phyloP scores from a whole-genome alignment of 2,888 invertebrate genomes.

The Flabesymbios commensalis region DNA sequence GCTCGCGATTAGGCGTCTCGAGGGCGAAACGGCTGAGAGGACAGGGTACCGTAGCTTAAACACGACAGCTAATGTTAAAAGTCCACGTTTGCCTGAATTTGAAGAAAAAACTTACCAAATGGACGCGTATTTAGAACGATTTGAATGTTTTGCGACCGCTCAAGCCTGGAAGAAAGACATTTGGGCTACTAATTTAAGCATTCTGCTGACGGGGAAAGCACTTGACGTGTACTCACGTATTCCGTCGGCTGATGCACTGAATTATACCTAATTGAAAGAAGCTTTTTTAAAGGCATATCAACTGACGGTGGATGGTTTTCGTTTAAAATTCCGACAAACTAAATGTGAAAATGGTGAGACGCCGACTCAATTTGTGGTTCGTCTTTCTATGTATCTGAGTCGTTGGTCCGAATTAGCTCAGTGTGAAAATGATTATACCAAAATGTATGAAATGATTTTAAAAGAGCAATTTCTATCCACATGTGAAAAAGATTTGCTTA shows the following conservation, averaged over 20 bases:
- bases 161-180: background rate
- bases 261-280: background rate
- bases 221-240: conserved; percentile 1
- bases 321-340: background rate
- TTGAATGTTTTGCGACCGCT: background rate
- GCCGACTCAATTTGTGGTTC: background rate
- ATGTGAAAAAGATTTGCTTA: too few species aligned
- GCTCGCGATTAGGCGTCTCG: too few species aligned
- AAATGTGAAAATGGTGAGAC: background rate
- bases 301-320: too few species aligned
- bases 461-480: too few species aligned
- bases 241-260: background rate
- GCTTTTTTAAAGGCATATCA: too few species aligned
- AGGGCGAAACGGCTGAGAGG: too few species aligned
- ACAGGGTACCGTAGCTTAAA: too few species aligned
- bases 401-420: background rate
- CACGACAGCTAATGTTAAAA: background rate
- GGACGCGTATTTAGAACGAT: background rate
- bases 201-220: conserved; percentile 5
- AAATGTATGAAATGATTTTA: background rate
- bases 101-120: conserved; percentile 1
- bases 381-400: background rate
- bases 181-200: background rate
- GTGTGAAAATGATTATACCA: background rate
- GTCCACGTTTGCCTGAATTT: background rate